Conservation (phyloP, 2,797 vertebrate species). For the Oreochromis grahami region DNA sequence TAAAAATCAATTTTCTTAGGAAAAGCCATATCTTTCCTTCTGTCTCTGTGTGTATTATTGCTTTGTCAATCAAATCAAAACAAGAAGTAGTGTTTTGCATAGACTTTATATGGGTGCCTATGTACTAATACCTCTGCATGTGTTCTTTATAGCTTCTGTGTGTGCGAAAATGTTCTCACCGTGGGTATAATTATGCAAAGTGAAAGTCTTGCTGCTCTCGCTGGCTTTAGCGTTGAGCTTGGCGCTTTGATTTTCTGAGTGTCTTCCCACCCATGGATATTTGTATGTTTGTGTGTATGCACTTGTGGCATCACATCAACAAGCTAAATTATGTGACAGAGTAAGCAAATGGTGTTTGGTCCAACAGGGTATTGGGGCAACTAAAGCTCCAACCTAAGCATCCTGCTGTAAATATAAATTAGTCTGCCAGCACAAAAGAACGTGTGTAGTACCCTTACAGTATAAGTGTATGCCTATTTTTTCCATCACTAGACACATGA, state of each 20-base stretch:
- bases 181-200: conserved; percentile 56
- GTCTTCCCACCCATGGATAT: conserved; percentile 27
- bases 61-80: background rate
- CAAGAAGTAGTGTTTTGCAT: background rate
- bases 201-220: conserved; percentile 36
- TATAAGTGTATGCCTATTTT: background rate
- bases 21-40: conserved; percentile 2
- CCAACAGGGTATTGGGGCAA: conserved; percentile 15
- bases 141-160: background rate
- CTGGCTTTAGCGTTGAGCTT: conserved; percentile 24
- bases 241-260: conserved; percentile 34
- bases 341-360: conserved; percentile 33
- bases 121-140: background rate
- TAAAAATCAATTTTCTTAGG: background rate
- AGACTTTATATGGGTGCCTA: background rate
- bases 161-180: conserved; percentile 21
- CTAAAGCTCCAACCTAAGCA: conserved; percentile 6
- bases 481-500: background rate
- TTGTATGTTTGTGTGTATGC: background rate
- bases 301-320: conserved; percentile 35
- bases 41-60: background rate
- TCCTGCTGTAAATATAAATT: conserved; percentile 46
- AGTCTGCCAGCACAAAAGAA: background rate
- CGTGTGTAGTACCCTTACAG: background rate
- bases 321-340: conserved; percentile 40